Evolutionary conservation across 2,797 vertebrate species (phyloP), one percentile per base, ranked within the genome.

Genomic region (Rhabdomys pumilio): DNA sequence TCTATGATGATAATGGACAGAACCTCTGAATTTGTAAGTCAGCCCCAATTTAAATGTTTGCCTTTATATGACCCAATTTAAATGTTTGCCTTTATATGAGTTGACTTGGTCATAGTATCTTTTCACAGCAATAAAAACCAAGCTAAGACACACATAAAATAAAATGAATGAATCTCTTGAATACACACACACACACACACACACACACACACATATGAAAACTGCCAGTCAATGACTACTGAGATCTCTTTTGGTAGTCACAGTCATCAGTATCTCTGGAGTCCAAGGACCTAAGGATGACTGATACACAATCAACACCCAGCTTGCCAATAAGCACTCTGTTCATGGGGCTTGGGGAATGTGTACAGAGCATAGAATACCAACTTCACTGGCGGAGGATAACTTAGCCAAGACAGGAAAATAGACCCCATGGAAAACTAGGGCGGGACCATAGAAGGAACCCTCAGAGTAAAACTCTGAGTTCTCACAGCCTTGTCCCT

Each of bases 141-240:
- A 72, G 3, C 34, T 72, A 72, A 72, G 67, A n/a, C 67, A 72
- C 67, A 72, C 17, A 72, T n/a, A 72, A 72, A 69, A 69, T n/a
- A 69, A 69, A 69, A n/a, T 69, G 34, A 75, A 44, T 75, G 44
- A 75, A 75, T 24, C 73, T 75, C 38, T 26, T 75, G 22, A 3
- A 72, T 22, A 31, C 24, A 8, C 47, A 7, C 3, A 69, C 19
- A 63, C 8, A 24, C 22, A 8, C 47, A 47, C 47, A 47, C 47
- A 47, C 9, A 3, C 3, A n/a, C 10, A 65, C 9, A 26, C 22
- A 8, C 10, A 72, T 22, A 38, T 38, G 17, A 31, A 94, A 92
- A 77, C 93, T 72, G 91, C 44, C 57, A 89, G 38, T 38, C 81
- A 82, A 24, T 86, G 93, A 63, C 91, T 87, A 61, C 59, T 69